Conservation (phyloP, 2,797 vertebrate genomes). For the Bradypodion pumilum region DNA sequence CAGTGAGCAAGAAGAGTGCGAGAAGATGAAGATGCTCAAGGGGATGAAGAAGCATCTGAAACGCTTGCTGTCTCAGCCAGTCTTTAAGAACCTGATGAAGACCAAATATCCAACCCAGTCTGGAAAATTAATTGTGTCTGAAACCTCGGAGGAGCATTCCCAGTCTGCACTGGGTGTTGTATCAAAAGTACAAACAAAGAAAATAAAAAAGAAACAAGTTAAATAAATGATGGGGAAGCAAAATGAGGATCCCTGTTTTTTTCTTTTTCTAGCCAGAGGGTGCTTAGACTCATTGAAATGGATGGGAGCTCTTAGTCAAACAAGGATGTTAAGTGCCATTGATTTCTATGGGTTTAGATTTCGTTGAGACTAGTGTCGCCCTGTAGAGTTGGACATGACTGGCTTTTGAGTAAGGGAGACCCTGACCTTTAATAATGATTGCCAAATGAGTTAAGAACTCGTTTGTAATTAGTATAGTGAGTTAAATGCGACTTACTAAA, state of each 20-base stretch:
- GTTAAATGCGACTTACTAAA: too few relatives aligned
- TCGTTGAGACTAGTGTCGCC: not conserved
- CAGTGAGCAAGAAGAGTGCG: slow-evolving; percentile 80
- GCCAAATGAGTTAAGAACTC: too few relatives aligned
- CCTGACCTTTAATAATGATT: too few relatives aligned
- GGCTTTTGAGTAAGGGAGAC: too few relatives aligned
- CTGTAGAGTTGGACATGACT: not conserved
- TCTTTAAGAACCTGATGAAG: slow-evolving; percentile 85
- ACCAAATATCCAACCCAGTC: slow-evolving; percentile 95
- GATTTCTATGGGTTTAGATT: not conserved
- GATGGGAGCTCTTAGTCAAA: too few relatives aligned
- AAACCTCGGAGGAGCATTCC: slow-evolving; percentile 52
- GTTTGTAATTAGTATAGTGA: too few relatives aligned
- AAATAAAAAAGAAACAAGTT: slow-evolving; percentile 21
- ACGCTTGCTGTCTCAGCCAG: slow-evolving; percentile 81
- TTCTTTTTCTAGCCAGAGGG: not conserved
- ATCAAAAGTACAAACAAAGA: slow-evolving; percentile 70
- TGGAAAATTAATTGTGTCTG: slow-evolving; percentile 80
- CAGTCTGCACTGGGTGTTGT: slow-evolving; percentile 82
- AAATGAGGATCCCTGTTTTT: not conserved
- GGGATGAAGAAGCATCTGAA: slow-evolving; percentile 91
- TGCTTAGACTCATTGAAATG: too few relatives aligned
- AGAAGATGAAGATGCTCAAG: slow-evolving; percentile 87
- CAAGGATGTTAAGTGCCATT: too few relatives aligned
- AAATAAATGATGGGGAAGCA: slow-evolving; percentile 25